Conservation (phyloP, 2,113 vertebrate genomes). For the Labrus mixtus region DNA sequence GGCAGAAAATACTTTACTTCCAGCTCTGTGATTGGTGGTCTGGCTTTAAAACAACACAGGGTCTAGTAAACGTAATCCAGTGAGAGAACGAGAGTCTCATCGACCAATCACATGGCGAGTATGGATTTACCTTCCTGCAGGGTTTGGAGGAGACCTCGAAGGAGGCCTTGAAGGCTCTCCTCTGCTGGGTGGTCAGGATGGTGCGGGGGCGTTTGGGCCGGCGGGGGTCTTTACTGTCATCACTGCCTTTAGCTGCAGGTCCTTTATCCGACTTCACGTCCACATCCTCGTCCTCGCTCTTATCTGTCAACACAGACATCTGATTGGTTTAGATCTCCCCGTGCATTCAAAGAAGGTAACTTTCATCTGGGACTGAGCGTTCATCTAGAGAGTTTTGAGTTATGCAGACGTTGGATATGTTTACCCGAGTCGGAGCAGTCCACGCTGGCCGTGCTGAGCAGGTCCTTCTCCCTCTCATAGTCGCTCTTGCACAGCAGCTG, state of each 20-base stretch:
- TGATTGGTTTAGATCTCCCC: too few relatives aligned
- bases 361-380: too few relatives aligned
- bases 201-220: constrained; percentile 93
- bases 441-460: constrained; percentile 89
- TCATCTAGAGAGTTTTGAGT: too few relatives aligned
- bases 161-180: constrained; percentile 94
- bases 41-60: too few relatives aligned
- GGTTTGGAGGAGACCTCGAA: constrained; percentile 97
- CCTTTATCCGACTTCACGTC: constrained; percentile 89
- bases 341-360: too few relatives aligned
- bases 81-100: too few relatives aligned
- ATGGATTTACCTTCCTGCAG: constrained; percentile 88
- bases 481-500: constrained; percentile 94
- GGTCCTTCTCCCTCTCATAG: constrained; percentile 91
- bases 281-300: constrained; percentile 91
- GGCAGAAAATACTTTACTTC: too few relatives aligned
- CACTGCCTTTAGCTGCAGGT: constrained; percentile 82
- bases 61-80: too few relatives aligned
- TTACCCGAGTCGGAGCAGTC: constrained; percentile 93
- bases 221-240: constrained; percentile 89
- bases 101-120: too few relatives aligned
- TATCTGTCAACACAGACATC: constrained; percentile 81
- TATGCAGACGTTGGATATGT: too few relatives aligned
- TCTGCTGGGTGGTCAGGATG: constrained; percentile 93
- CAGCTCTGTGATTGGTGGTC: too few relatives aligned